Conservation (phyloP, 2,113 vertebrate genomes). For the Tetrax tetrax region DNA sequence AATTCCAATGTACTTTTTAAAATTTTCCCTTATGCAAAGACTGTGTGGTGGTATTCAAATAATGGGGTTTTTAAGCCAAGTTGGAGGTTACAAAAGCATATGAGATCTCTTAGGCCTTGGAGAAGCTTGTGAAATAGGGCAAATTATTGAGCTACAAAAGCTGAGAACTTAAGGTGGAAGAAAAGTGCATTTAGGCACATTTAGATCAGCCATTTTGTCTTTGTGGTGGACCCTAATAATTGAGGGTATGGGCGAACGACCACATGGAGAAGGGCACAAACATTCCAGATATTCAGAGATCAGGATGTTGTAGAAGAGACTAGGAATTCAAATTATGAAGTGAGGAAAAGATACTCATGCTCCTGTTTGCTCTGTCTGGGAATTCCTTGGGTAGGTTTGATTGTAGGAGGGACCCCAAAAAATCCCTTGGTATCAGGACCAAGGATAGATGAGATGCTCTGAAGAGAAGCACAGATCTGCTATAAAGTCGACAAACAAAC, state of each 20-base stretch:
- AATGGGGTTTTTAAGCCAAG: not conserved
- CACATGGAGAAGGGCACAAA: not conserved
- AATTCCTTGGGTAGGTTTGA: not conserved
- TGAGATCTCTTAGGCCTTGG: not conserved
- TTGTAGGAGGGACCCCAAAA: fast-evolving
- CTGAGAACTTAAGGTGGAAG: not conserved
- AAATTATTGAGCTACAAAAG: not conserved
- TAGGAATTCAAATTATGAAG: not conserved
- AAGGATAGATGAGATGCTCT: not conserved
- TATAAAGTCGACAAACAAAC: not conserved
- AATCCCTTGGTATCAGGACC: not conserved
- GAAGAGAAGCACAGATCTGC: not conserved
- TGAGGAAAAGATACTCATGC: not conserved
- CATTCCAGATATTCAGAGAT: not conserved
- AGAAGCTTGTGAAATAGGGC: not conserved
- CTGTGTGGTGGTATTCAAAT: not conserved
- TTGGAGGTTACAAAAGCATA: not conserved
- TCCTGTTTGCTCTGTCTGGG: not conserved
- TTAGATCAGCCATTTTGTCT: not conserved
- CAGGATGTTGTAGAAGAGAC: not conserved
- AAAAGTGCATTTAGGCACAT: not conserved
- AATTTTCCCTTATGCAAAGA: not conserved
- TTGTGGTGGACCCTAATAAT: not conserved
- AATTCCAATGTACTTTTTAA: not conserved
- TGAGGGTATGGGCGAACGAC: not conserved